Percentiles rank a stretch among this genome's conserved stretches.
Conservation (phyloP, 2,888 invertebrate species). For the Cacoxenus indagator region DNA sequence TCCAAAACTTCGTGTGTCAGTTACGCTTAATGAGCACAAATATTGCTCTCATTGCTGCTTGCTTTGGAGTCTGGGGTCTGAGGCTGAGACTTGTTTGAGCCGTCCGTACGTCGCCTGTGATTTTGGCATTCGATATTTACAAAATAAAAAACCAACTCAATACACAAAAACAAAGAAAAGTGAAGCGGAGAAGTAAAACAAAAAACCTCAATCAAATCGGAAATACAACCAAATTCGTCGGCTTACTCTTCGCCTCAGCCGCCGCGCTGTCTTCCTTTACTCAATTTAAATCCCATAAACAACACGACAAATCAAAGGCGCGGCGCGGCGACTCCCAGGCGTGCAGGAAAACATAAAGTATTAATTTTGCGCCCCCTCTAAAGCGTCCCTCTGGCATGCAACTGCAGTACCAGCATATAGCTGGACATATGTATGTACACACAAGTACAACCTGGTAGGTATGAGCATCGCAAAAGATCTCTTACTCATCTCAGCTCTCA, state of each 20-base stretch:
- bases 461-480: too few species aligned
- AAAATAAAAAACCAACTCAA: constrained; percentile 43
- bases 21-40: constrained; percentile 68
- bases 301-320: neutral
- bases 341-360: constrained; percentile 16
- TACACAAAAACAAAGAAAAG: constrained; percentile 36
- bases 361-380: constrained; percentile 5
- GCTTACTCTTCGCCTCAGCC: neutral
- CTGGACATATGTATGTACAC: neutral
- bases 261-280: neutral
- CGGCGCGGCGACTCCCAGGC: neutral
- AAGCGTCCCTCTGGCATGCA: neutral
- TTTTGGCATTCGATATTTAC: constrained; percentile 46
- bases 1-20: constrained; percentile 65
- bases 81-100: constrained; percentile 24
- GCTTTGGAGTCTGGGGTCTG: constrained; percentile 4
- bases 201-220: constrained; percentile 9
- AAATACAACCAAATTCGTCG: constrained; percentile 15
- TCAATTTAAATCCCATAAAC: neutral
- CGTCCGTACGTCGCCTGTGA: constrained; percentile 10
- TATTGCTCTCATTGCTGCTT: constrained; percentile 62
- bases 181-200: neutral
- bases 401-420: neutral
- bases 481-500: constrained; percentile 14
- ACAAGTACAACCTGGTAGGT: constrained; percentile 9